phyloP scores from a whole-genome alignment of 2,797 vertebrate species.

The Gymnoscopelus microlampas region DNA sequence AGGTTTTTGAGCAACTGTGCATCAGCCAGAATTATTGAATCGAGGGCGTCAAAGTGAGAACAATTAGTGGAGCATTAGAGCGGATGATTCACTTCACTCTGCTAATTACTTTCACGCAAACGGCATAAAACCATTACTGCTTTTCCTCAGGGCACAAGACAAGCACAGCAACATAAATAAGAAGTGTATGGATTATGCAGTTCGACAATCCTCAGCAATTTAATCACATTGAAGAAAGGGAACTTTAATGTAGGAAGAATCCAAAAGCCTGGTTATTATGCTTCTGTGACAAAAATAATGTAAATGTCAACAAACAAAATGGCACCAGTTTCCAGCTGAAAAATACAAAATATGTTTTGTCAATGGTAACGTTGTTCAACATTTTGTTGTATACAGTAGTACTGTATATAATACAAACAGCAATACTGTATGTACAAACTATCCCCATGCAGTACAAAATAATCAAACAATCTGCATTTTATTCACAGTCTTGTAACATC shows the following conservation, averaged over 20 bases:
- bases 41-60: constrained; percentile 8
- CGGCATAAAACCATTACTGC: neutral
- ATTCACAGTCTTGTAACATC: neutral
- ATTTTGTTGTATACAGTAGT: no score
- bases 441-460: no score
- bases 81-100: neutral
- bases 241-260: no score
- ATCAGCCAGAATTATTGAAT: neutral
- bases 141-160: neutral
- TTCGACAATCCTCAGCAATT: neutral
- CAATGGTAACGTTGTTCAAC: no score
- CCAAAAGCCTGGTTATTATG: no score
- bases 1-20: constrained; percentile 13
- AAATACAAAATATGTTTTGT: no score
- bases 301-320: no score
- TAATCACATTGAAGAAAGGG: no score
- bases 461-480: constrained; percentile 17
- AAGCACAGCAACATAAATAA: constrained; percentile 5
- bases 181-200: constrained; percentile 1
- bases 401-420: no score
- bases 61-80: constrained; percentile 9
- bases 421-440: no score
- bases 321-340: no score
- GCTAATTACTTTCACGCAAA: neutral
- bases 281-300: no score